These are phyloP conservation scores for Drosophila nikananu DNA, from an alignment of 1,140 invertebrate species.

Conservation along the genomic window DNA sequence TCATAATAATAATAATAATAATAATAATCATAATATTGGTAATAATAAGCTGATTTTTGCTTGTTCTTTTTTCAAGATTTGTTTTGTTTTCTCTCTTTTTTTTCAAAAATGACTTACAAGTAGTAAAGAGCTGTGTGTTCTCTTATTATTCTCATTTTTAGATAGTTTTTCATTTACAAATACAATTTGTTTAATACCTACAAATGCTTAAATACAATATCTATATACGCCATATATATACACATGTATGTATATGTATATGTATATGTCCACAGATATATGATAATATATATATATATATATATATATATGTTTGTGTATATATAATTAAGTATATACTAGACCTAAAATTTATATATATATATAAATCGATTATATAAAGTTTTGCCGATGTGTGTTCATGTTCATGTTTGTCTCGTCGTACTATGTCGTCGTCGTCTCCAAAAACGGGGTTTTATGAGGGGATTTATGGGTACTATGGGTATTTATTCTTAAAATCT, in stretches of 20 bases:
- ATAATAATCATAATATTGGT: conserved; percentile 42
- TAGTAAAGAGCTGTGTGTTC: conserved; percentile 54
- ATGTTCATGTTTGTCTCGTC: conserved; percentile 19
- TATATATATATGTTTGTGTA: conserved; percentile 31
- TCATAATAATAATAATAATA: conserved; percentile 77
- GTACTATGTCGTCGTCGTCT: background rate
- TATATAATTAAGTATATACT: conserved; percentile 53
- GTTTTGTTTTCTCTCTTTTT: conserved; percentile 23
- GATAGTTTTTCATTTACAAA: conserved; percentile 74
- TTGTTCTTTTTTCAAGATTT: conserved; percentile 44
- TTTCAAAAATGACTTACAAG: conserved; percentile 65
- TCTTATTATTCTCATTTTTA: conserved; percentile 54
- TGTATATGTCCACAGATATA: conserved; percentile 45
- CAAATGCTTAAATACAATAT: conserved; percentile 78
- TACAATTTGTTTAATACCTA: conserved; percentile 79
- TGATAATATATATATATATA: conserved; percentile 43
- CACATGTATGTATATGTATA: conserved; percentile 35
- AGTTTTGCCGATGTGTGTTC: conserved; percentile 47
- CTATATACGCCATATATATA: conserved; percentile 45
- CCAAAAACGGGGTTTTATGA: background rate
- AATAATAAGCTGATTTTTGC: conserved; percentile 64
- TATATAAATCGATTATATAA: conserved; percentile 48
- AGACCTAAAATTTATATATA: conserved; percentile 55
- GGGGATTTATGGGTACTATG: conserved; percentile 5
- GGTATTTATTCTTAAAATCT: background rate